Base-by-base conservation (phyloP, 2,888 invertebrate species). In the Notodonta ziczac region DNA sequence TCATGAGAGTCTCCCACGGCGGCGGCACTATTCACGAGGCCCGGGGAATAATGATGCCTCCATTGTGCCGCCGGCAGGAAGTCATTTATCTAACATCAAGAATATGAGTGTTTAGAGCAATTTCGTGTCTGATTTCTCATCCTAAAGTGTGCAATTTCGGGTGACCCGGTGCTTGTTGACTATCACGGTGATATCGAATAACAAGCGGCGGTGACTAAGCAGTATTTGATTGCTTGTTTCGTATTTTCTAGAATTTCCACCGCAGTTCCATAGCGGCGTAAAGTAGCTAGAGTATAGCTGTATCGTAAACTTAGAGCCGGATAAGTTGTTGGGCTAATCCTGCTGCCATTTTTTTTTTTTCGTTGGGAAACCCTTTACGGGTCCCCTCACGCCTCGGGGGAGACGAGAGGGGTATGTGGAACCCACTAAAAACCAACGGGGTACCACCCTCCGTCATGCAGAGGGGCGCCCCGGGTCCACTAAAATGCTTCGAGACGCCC, bases 61-160 rank as follows among this genome's bases (percentile, higher is more conserved):
- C 81, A 93, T 93, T 93, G 93, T 93, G 81, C 79, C 80, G 82
- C 73, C 83, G 88, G 88, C 93, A 93, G 93, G 93, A 93, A 93
- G 93, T 93, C 85, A 91, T 93, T 93, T 93, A 93, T 93, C 93
- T 92, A 91, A 88, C 93, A 93, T 93, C 92, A 92, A 91, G 91
- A 93, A 93, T 93, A 93, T 93, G 89, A 93, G 86, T 88, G 91
- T 91, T 92, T 89, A 89, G 84, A 92, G 89, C 89, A 91, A 93
- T 93, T 93, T 92, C 82, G 89, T 87, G 89, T 88, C 88, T 87
- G 89, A 91, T 91, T 93, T 92, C 90, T 87, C 87, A 88, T 89
- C 83, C 87, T 86, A 89, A 90, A 87, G 85, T 88, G 88, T 88
- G 90, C 91, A 91, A 91, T 92, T 93, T 91, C 72, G 85, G 86